These are phyloP conservation scores for Clunio marinus DNA, from an alignment of 2,888 invertebrate species.

Conservation along the genomic window DNA sequence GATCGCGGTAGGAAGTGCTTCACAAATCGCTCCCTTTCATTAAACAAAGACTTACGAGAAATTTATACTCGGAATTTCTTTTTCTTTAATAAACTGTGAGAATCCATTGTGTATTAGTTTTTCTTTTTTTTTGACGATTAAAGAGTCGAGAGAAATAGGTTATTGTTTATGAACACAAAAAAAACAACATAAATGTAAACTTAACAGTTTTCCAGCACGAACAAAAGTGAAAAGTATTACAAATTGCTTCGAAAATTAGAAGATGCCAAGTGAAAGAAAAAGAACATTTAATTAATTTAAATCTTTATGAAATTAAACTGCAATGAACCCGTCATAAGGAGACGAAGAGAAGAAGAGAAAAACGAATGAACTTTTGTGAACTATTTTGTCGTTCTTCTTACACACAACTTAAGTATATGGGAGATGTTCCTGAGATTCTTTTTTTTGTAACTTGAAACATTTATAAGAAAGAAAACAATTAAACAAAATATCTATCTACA, in stretches of 20 bases:
- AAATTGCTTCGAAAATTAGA: neutral
- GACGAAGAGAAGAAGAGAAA: neutral
- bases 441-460: neutral
- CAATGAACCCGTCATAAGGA: constrained; percentile 23
- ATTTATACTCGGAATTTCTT: constrained; percentile 27
- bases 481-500: neutral
- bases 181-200: constrained; percentile 9
- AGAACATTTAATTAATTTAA: constrained; percentile 37
- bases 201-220: constrained; percentile 5
- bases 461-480: constrained; percentile 21
- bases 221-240: constrained; percentile 18
- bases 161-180: constrained; percentile 19
- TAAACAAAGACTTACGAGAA: constrained; percentile 38
- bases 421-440: neutral
- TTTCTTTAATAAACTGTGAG: constrained; percentile 25
- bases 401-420: neutral
- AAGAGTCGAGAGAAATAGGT: constrained; percentile 32
- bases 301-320: constrained; percentile 31
- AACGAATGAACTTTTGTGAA: constrained; percentile 30
- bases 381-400: constrained; percentile 5
- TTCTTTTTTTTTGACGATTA: constrained; percentile 30
- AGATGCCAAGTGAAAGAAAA: constrained; percentile 12
- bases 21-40: constrained; percentile 5
- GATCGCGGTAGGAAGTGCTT: constrained; percentile 12
- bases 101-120: constrained; percentile 34